Evolutionary conservation across 2,797 vertebrate genomes (phyloP), one percentile per base, ranked within the genome.

Genomic region (Eulemur coronatus): DNA sequence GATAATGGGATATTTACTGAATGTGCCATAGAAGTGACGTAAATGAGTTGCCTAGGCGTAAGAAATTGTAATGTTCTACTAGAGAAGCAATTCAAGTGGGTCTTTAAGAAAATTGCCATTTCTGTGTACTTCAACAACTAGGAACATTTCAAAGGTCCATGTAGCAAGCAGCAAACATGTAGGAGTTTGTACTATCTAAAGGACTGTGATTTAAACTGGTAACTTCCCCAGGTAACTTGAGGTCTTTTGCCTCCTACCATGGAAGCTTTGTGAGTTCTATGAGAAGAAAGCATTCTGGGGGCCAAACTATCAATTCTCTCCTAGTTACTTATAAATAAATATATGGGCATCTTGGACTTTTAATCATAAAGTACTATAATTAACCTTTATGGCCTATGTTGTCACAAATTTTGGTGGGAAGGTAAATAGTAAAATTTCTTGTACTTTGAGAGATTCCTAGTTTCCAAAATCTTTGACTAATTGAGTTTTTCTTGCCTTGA

Each of bases 61-160:
- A 84, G 76, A 97, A 95, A 50, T 80, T 93, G 46, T 61, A 89
- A 84, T 43, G 67, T 94, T 89, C 72, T 89, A 26, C 48, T 81
- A 38, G 61, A 84, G 33, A 95, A 92, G 76, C 41, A 90, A 84
- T 91, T 96, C 80, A 84, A 81, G 61, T 65, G 46, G 17, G 38
- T 46, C 46, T 93, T 73, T 90, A 87, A 57, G 90, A 73, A 92
- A 91, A 84, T 35, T 85, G 80, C 94, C 26, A 59, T 86, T 96
- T 96, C 75, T 96, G 18, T 92, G 14, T 87, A 41, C 35, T 84
- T 12, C 7, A 89, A 48, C 35, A 75, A 38, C 33, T 41, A 91
- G 12, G 41, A 93, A 38, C n/a, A 82, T 65, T 85, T 93, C 67
- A 84, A 91, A 94, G 43, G 43, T 13, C 63, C 17, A 2, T 2